Percentiles rank a stretch among this genome's conserved stretches.
phyloP scores from a whole-genome alignment of 2,113 vertebrate genomes.

The Thermophis baileyi region DNA sequence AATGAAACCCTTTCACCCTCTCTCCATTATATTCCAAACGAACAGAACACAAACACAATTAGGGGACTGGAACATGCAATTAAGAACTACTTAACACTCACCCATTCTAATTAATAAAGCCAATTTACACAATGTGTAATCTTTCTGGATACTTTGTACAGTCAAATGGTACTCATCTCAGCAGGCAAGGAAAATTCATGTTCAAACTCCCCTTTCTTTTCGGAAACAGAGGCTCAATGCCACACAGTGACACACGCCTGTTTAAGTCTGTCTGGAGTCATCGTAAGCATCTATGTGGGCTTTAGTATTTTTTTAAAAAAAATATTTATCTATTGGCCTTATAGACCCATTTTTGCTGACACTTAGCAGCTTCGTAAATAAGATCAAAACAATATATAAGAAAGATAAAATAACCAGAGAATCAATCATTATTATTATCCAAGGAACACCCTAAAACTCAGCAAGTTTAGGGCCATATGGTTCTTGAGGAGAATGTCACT shows the following conservation, averaged over 20 bases:
- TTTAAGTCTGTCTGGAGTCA: constrained; percentile 55
- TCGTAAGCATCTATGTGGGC: constrained; percentile 46
- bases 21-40: constrained; percentile 59
- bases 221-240: constrained; percentile 61
- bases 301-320: neutral
- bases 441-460: neutral
- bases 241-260: constrained; percentile 52
- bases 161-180: constrained; percentile 61
- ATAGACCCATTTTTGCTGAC: neutral
- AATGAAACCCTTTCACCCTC: constrained; percentile 64
- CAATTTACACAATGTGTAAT: constrained; percentile 71
- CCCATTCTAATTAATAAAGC: constrained; percentile 72
- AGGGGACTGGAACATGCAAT: constrained; percentile 70
- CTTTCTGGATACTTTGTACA: constrained; percentile 70
- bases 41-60: constrained; percentile 70
- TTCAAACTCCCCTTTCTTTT: constrained; percentile 61
- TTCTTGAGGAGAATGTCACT: neutral
- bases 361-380: neutral
- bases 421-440: neutral
- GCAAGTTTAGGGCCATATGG: neutral
- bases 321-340: neutral
- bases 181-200: constrained; percentile 64
- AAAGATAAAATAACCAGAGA: neutral
- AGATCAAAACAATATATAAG: neutral
- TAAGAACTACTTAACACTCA: constrained; percentile 73